Conservation (phyloP, 2,797 vertebrate genomes). For the Florisuga fusca region DNA sequence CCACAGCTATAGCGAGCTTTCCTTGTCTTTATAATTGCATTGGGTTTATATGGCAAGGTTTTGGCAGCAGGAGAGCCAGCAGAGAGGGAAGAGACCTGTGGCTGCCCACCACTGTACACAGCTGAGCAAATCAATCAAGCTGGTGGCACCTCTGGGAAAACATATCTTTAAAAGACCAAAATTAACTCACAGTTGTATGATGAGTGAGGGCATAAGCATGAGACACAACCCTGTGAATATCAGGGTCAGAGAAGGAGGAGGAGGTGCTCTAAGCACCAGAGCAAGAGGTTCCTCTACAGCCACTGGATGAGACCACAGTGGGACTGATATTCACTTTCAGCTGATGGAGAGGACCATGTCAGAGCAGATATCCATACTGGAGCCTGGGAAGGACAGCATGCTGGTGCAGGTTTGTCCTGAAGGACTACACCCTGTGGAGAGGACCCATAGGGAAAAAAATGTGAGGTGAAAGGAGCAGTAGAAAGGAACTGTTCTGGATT, state of each 20-base stretch:
- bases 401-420: neutral
- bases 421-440: neutral
- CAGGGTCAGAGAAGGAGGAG: neutral
- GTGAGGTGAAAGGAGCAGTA: neutral
- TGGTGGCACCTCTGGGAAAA: neutral
- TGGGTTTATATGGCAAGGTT: neutral
- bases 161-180: neutral
- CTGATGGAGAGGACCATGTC: accelerated
- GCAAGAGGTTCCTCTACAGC: neutral
- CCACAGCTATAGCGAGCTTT: neutral
- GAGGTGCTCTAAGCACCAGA: neutral
- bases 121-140: neutral
- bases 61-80: neutral
- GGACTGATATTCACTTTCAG: neutral
- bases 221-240: neutral
- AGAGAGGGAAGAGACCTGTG: neutral
- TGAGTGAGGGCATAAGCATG: neutral
- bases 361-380: neutral
- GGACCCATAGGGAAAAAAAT: neutral
- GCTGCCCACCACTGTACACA: neutral
- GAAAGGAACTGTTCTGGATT: neutral
- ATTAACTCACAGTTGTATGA: neutral
- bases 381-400: neutral
- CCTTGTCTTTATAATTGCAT: neutral
- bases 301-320: neutral